Base-by-base conservation (phyloP, 2,797 vertebrate species). In the Phalanger gymnotis region DNA sequence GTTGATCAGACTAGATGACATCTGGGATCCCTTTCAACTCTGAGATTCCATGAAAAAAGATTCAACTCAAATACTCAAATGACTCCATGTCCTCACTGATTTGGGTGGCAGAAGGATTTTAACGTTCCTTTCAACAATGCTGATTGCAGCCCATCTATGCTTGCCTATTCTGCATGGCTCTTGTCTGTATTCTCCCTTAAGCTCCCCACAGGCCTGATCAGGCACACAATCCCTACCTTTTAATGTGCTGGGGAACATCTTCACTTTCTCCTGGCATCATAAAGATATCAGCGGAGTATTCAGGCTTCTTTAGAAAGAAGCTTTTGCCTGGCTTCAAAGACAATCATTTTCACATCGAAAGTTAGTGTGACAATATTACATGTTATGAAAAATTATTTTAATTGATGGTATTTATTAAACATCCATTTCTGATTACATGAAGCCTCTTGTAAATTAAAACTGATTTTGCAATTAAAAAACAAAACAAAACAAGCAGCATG, bases 401-500 rank as follows among this genome's bases (percentile, higher is more conserved):
- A 87, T 87, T 87, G 73, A 87, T 87, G 73, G 47, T 87, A 87
- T 87, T 87, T 87, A 87, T 87, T 87, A 87, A 87, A 87, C 73
- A 87, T 87, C 40, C 40, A 87, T 87, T 87, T 87, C 73, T 87
- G 73, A 87, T 87, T 87, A 51, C 73, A 87, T 87, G 40, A 87
- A 19, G 73, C 40, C 40, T 87, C 73, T 87, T 87, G 73, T 27
- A 87, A 87, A 87, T 87, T 87, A 87, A 87, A 87, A 87, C 40
- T 51, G 73, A 87, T 87, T 87, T 51, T 87, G 40, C 73, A 87
- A 51, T 87, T 87, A 87, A 87, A 87, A 81, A 81, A 81, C 61
- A 51, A 87, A 73, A 73, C 66, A 73, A 73, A 81, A 87, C 40
- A 87, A 87, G 10, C 40, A 87, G 73, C 73, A 51, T 87, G 40